Conservation (phyloP, 2,797 vertebrate genomes). For the Taenioides sp. region DNA sequence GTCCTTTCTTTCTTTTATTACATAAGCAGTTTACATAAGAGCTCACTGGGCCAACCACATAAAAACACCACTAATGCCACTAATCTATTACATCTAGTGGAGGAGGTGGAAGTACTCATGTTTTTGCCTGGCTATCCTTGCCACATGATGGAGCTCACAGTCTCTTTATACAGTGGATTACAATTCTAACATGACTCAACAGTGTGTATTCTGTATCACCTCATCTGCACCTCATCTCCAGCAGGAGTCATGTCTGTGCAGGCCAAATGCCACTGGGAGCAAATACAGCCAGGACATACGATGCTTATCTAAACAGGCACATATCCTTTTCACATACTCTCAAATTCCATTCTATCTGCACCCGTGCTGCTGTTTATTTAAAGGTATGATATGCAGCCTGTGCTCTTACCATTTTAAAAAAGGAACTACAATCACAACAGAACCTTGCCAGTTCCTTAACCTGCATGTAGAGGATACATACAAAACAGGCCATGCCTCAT, state of each 20-base stretch:
- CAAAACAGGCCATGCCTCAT: too few relatives aligned
- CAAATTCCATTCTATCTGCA: not conserved
- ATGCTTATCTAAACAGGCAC: not conserved
- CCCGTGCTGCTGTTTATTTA: not conserved
- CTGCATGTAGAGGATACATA: too few relatives aligned
- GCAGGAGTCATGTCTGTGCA: slow-evolving; percentile 14
- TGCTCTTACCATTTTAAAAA: too few relatives aligned
- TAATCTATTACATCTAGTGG: not conserved
- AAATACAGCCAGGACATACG: not conserved
- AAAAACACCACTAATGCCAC: not conserved
- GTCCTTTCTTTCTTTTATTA: not conserved
- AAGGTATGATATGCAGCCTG: not conserved
- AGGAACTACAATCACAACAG: too few relatives aligned
- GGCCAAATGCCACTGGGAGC: not conserved
- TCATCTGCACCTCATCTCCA: not conserved
- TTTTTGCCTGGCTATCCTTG: not conserved
- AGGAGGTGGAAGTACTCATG: not conserved
- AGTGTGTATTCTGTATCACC: not conserved
- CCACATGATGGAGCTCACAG: not conserved
- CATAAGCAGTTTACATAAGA: not conserved
- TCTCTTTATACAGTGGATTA: not conserved
- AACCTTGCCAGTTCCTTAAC: too few relatives aligned
- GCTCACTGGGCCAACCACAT: not conserved
- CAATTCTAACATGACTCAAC: not conserved
- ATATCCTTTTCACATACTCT: not conserved